Evolutionary conservation across 1,140 invertebrate species (phyloP).

Genomic region (Drosophila mojavensis): DNA sequence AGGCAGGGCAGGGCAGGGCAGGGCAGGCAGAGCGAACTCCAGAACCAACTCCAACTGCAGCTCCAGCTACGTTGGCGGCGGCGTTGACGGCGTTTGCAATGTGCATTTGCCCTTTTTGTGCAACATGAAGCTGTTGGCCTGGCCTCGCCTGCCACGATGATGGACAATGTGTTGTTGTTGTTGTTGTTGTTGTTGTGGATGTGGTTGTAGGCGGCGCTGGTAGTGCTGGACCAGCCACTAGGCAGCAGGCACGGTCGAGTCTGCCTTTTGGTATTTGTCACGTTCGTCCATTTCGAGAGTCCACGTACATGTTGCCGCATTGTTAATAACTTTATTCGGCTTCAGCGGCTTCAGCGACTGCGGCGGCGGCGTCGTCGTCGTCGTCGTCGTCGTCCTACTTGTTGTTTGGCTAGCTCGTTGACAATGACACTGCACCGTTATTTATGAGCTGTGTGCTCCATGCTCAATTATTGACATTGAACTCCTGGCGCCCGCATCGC

Average conservation of each 20-base stretch:
- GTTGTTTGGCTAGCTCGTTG: conserved; percentile 51
- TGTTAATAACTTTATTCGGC: conserved; percentile 78
- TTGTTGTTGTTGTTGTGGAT: conserved; percentile 25
- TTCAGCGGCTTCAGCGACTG: too few relatives aligned
- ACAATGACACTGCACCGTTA: conserved; percentile 69
- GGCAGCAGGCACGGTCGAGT: conserved; percentile 6
- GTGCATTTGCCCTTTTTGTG: conserved; percentile 70
- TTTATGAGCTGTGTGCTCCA: conserved; percentile 69
- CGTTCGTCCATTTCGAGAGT: conserved; percentile 80
- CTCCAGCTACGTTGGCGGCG: conserved; percentile 46
- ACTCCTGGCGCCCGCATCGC: conserved; percentile 75
- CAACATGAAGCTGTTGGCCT: conserved; percentile 44
- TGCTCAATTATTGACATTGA: conserved; percentile 81
- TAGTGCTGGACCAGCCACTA: background rate
- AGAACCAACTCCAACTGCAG: background rate
- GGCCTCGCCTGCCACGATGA: conserved; percentile 47
- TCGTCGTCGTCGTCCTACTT: conserved; percentile 67
- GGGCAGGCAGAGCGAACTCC: background rate
- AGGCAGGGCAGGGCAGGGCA: background rate
- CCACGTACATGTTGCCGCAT: conserved; percentile 77
- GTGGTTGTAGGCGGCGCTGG: conserved; percentile 23
- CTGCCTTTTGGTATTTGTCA: conserved; percentile 75
- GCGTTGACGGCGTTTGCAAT: conserved; percentile 40
- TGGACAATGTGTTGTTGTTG: conserved; percentile 70
- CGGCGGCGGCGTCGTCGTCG: conserved; percentile 21